These are phyloP conservation scores for Parazoanthus atlanticus DNA, from an alignment of 92 coral and sea anemone genomes.

Conservation along the genomic window DNA sequence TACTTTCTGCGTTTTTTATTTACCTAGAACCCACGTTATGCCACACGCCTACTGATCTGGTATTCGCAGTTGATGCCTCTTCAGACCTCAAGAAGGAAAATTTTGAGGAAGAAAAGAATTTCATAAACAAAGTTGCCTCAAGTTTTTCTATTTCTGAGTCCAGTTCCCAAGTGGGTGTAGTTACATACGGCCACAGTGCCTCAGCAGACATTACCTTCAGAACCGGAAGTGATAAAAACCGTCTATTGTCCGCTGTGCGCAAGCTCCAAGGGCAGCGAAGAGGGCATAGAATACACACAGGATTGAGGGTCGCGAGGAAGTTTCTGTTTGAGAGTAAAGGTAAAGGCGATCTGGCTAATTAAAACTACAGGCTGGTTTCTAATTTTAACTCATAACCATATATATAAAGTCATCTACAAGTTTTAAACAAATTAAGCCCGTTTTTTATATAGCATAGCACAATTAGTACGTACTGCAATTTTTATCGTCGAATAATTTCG, in stretches of 20 bases:
- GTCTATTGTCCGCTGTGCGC: conserved; percentile 16
- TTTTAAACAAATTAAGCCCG: too few relatives aligned
- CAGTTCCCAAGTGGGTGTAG: conserved; percentile 25
- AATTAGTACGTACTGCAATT: too few relatives aligned
- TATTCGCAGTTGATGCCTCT: conserved; percentile 19
- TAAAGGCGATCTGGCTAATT: not conserved
- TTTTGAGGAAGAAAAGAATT: conserved; percentile 16
- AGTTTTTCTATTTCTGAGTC: conserved; percentile 15
- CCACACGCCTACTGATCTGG: conserved; percentile 11
- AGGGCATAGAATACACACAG: conserved; percentile 14
- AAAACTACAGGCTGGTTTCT: too few relatives aligned
- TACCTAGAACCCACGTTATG: not conserved
- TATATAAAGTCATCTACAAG: too few relatives aligned
- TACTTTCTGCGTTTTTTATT: not conserved
- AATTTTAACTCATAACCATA: too few relatives aligned
- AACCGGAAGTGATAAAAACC: not conserved
- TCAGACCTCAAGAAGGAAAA: conserved; percentile 12
- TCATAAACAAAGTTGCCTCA: conserved; percentile 14
- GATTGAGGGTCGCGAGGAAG: conserved; percentile 4
- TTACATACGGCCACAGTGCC: conserved; percentile 18
- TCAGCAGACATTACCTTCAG: conserved; percentile 15
- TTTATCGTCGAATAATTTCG: too few relatives aligned
- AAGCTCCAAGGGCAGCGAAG: conserved; percentile 12
- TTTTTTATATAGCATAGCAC: too few relatives aligned
- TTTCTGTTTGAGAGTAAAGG: conserved; percentile 9